These are phyloP conservation scores for Oscheius onirici DNA, from an alignment of 2,888 invertebrate species.

Conservation along the genomic window DNA sequence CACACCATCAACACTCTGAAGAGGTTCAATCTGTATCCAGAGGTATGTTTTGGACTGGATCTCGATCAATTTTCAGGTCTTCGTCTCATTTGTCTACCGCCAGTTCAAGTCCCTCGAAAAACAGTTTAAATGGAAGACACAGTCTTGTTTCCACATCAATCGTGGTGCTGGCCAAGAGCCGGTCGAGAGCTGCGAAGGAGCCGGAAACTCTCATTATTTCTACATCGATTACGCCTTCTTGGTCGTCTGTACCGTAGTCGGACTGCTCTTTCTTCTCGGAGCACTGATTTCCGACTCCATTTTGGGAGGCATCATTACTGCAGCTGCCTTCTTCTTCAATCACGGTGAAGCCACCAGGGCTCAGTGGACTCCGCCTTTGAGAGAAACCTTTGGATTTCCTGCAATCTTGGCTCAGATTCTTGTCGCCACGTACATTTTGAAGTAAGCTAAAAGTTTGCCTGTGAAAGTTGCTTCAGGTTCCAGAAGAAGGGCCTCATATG, in stretches of 20 bases:
- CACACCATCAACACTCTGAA: constrained; percentile 83
- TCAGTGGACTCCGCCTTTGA: constrained; percentile 85
- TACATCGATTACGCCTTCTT: constrained; percentile 84
- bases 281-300: constrained; percentile 75
- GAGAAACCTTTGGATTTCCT: constrained; percentile 88
- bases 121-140: constrained; percentile 71
- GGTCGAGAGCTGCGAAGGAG: constrained; percentile 82
- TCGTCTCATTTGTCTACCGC: constrained; percentile 76
- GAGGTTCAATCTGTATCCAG: constrained; percentile 86
- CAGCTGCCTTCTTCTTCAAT: constrained; percentile 82
- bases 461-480: constrained; percentile 33
- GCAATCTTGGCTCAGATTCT: constrained; percentile 82
- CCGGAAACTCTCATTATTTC: constrained; percentile 84
- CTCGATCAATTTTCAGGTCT: constrained; percentile 73
- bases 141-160: constrained; percentile 76
- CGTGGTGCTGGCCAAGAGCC: constrained; percentile 78
- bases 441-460: constrained; percentile 41
- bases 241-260: constrained; percentile 80
- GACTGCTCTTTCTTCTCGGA: constrained; percentile 79
- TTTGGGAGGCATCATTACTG: constrained; percentile 80
- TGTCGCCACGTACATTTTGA: constrained; percentile 77
- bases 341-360: constrained; percentile 85
- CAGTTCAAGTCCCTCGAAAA: constrained; percentile 73
- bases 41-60: constrained; percentile 76
- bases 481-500: constrained; percentile 54